These are phyloP conservation scores for Oophaga pumilio DNA, from an alignment of 2,113 vertebrate species.

Conservation along the genomic window DNA sequence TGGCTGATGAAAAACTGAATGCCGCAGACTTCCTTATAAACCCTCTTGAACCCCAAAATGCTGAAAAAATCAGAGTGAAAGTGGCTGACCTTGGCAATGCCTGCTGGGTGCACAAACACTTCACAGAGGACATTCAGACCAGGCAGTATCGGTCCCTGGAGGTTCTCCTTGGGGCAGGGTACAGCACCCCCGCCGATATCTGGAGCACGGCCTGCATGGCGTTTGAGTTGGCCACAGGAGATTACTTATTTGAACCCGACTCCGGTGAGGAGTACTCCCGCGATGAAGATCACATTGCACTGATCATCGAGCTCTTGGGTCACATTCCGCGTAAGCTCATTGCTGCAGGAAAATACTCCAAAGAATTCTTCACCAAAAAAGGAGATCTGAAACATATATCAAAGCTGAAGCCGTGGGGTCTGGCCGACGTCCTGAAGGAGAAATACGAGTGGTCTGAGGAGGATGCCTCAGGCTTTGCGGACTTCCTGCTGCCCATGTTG, in stretches of 20 bases:
- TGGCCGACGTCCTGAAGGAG: conserved; percentile 89
- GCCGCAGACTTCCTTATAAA: conserved; percentile 87
- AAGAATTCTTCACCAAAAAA: conserved; percentile 99
- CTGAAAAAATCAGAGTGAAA: conserved; percentile 94
- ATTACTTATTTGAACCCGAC: conserved; percentile 95
- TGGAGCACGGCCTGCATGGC: conserved; percentile 99
- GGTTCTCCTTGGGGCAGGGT: conserved; percentile 91
- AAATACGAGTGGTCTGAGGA: conserved; percentile 95
- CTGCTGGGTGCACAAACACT: conserved; percentile 98
- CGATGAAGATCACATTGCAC: conserved; percentile 98
- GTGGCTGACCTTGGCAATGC: conserved; percentile 98
- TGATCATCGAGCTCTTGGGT: conserved; percentile 97
- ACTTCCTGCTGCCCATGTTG: conserved; percentile 95
- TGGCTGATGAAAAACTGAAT: conserved; percentile 65
- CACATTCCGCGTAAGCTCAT: conserved; percentile 96
- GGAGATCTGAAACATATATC: conserved; percentile 97
- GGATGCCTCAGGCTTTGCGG: conserved; percentile 88
- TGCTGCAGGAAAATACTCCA: conserved; percentile 93
- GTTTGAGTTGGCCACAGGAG: conserved; percentile 94
- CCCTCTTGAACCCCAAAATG: conserved; percentile 91
- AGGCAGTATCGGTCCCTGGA: conserved; percentile 94
- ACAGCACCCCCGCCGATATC: conserved; percentile 93
- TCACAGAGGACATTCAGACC: conserved; percentile 97
- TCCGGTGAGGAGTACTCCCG: conserved; percentile 95
- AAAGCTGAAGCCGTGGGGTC: conserved; percentile 96